phyloP scores from a whole-genome alignment of 2,797 vertebrate genomes.

The Pantherophis vulpinus region DNA sequence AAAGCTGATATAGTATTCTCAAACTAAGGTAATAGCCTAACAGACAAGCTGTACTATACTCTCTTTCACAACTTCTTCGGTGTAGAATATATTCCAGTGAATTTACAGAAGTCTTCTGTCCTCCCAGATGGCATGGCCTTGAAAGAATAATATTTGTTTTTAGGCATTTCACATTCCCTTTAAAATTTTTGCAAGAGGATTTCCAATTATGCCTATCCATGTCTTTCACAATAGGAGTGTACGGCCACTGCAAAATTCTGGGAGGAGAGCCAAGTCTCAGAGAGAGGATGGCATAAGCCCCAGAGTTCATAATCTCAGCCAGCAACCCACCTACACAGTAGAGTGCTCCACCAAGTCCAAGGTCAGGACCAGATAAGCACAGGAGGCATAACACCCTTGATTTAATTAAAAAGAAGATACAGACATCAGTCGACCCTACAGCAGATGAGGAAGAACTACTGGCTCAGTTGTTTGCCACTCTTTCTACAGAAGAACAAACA shows the following conservation, averaged over 20 bases:
- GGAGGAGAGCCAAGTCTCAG: background rate
- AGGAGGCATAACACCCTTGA: background rate
- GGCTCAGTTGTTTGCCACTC: background rate
- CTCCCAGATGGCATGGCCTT: background rate
- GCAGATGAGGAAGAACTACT: background rate
- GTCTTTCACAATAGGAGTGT: background rate
- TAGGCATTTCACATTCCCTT: background rate
- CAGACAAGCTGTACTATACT: background rate
- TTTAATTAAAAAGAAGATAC: background rate
- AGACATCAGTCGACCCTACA: background rate
- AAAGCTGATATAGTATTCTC: background rate
- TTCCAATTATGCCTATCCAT: background rate
- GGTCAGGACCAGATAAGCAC: background rate
- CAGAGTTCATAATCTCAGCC: background rate
- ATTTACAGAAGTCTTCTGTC: background rate
- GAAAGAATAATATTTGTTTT: background rate
- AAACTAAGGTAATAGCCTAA: background rate
- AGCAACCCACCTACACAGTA: background rate
- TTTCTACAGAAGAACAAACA: background rate
- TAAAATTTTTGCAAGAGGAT: background rate
- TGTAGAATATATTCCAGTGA: background rate
- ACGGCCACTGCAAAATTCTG: background rate
- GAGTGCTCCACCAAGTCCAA: background rate
- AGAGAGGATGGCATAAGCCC: background rate
- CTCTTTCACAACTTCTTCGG: background rate